A percentile compares a stretch with the other conserved stretches of the same genome.
These are phyloP conservation scores for Macrotus californicus DNA, from an alignment of 2,113 vertebrate genomes.

Conservation along the genomic window DNA sequence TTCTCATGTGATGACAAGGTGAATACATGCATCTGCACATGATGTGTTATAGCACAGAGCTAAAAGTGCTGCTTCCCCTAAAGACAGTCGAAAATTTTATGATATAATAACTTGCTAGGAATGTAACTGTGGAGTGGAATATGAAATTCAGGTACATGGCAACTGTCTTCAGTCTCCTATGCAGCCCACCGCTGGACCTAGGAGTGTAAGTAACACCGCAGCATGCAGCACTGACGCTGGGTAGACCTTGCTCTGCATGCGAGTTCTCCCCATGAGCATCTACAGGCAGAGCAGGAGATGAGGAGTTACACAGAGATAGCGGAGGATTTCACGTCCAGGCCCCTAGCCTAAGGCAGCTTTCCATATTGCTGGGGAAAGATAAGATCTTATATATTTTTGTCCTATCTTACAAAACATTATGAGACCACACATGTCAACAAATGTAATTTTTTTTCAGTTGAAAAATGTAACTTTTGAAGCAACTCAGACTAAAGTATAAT, in stretches of 20 bases:
- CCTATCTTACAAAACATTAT: conserved; percentile 14
- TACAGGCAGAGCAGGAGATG: background rate
- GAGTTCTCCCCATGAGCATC: background rate
- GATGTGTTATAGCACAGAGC: background rate
- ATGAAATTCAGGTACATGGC: background rate
- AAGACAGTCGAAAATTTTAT: background rate
- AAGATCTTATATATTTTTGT: background rate
- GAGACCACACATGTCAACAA: conserved; percentile 13
- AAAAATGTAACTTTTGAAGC: conserved; percentile 12
- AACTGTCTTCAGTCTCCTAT: background rate
- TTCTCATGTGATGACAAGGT: background rate
- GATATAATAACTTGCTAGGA: background rate
- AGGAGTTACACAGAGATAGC: background rate
- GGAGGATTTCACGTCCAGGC: background rate
- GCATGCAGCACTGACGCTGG: background rate
- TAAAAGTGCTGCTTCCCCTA: background rate
- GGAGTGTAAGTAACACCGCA: background rate
- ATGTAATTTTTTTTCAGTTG: background rate
- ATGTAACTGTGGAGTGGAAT: background rate
- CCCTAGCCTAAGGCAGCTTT: background rate
- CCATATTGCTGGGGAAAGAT: background rate
- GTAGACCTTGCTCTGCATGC: background rate
- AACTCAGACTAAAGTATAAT: conserved; percentile 30
- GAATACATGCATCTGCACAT: background rate
- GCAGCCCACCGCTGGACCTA: background rate